Conservation (phyloP, 2,888 invertebrate species). For the Scaptomyza cyrtandrae region DNA sequence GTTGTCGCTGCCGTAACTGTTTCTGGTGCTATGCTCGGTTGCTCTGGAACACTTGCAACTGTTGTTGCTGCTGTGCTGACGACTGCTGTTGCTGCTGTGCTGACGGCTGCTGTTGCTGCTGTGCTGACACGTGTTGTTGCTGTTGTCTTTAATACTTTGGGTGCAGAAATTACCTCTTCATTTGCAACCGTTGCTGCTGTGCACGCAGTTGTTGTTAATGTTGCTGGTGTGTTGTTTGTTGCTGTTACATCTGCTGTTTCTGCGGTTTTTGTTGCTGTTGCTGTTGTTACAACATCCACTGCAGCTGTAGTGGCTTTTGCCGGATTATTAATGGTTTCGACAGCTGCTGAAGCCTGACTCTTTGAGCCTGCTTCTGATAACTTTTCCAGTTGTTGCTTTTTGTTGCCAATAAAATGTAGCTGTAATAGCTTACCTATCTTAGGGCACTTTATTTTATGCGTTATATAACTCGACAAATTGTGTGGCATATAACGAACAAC, state of each 20-base stretch:
- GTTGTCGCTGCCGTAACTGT: no score
- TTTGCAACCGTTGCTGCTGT: neutral
- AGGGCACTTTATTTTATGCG: neutral
- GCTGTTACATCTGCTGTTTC: no score
- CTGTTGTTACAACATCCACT: neutral
- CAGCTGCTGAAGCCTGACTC: no score
- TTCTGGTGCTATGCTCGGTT: neutral
- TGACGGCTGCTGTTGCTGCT: no score
- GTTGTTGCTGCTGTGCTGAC: neutral
- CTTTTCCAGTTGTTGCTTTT: neutral
- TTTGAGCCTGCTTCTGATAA: neutral
- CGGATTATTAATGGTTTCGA: no score
- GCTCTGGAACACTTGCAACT: neutral
- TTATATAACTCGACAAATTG: conserved; percentile 32
- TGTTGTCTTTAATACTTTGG: no score
- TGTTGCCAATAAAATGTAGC: conserved; percentile 3
- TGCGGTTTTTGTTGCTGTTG: neutral
- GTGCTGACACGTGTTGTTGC: no score
- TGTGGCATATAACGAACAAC: conserved; percentile 24
- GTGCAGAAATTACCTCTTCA: neutral
- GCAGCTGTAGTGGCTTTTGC: neutral
- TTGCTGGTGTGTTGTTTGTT: neutral
- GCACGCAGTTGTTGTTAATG: neutral
- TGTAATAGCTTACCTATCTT: conserved; percentile 20
- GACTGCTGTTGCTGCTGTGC: no score